Conservation (phyloP, 2,888 invertebrate species). For the Perizoma affinitatum region DNA sequence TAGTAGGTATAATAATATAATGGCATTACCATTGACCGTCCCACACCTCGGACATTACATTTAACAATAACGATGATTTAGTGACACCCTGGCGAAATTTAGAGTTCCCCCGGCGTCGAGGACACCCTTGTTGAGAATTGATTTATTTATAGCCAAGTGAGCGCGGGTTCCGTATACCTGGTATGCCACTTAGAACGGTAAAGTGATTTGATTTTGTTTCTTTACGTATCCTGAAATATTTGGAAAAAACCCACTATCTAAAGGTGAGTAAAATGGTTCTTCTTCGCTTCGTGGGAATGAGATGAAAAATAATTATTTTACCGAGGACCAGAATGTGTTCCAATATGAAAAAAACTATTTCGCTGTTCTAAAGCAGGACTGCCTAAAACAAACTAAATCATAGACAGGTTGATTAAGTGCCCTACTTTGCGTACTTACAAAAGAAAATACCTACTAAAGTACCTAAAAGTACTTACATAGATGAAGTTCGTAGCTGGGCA, state of each 20-base stretch:
- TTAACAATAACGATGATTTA: conserved; percentile 76
- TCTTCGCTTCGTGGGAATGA: conserved; percentile 4
- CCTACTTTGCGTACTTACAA: too few species aligned
- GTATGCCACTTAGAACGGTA: conserved; percentile 57
- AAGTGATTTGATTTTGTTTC: conserved; percentile 50
- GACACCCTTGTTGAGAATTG: conserved; percentile 73
- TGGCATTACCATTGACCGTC: conserved; percentile 31
- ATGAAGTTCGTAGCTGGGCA: too few species aligned
- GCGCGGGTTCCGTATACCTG: conserved; percentile 60
- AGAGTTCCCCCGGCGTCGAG: conserved; percentile 70
- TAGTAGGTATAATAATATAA: conserved; percentile 19
- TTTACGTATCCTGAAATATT: conserved; percentile 13
- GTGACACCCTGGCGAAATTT: conserved; percentile 68
- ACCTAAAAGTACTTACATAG: too few species aligned
- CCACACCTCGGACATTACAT: conserved; percentile 46
- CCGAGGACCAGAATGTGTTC: not conserved
- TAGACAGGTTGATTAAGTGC: too few species aligned
- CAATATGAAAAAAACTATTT: too few species aligned
- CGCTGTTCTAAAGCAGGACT: too few species aligned
- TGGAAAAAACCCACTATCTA: conserved; percentile 7
- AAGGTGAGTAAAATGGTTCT: conserved; percentile 16
- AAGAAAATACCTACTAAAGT: too few species aligned
- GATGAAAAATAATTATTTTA: conserved; percentile 15
- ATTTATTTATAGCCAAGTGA: conserved; percentile 69
- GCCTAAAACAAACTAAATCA: too few species aligned